Evolutionary conservation across 2,113 vertebrate genomes (phyloP), one percentile per base, ranked within the genome.

Genomic region (Suncus etruscus): DNA sequence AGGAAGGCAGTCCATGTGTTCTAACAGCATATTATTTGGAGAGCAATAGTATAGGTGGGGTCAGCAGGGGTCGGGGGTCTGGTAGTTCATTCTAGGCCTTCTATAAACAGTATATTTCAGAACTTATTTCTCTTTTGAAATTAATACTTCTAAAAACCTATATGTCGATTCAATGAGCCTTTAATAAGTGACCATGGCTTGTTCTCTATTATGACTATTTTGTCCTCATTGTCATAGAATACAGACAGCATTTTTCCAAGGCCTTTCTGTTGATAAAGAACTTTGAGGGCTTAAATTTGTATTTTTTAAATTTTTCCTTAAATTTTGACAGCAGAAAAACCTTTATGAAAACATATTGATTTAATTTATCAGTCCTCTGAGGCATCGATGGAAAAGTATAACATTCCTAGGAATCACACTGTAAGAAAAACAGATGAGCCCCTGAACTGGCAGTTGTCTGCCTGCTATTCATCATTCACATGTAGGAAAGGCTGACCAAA

Each of bases 381-480:
- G 94, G 95, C 39, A 39, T 39, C 39, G 48, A 73, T 31, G 70
- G 73, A 78, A 95, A 95, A 88, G 77, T 86, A 97, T 94, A 96
- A n/a, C 2, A 78, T 84, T 93, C 20, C 61, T 75, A 86, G 66
- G 77, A 96, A 95, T 77, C 83, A 68, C 65, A 93, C 8, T 18
- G 48, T 48, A 95, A 95, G 73, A 94, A 96, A 96, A 96, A 66
- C 63, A 96, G 97, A 97, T 87, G 89, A 96, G 47, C 32, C 86
- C 93, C 81, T 85, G 45, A 96, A 92, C 48, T 91, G 78, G 65
- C 58, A 81, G 84, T 93, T 96, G 91, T 91, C 94, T 95, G 93
- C 76, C 83, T 91, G 70, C 68, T 93, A 87, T 95, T 97, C 88
- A 96, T 11, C 86, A 92, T 91, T 75, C 75, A 74, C 8, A 83